Evolutionary conservation across 2,888 invertebrate species (phyloP).

Genomic region (Tholera decimalis): DNA sequence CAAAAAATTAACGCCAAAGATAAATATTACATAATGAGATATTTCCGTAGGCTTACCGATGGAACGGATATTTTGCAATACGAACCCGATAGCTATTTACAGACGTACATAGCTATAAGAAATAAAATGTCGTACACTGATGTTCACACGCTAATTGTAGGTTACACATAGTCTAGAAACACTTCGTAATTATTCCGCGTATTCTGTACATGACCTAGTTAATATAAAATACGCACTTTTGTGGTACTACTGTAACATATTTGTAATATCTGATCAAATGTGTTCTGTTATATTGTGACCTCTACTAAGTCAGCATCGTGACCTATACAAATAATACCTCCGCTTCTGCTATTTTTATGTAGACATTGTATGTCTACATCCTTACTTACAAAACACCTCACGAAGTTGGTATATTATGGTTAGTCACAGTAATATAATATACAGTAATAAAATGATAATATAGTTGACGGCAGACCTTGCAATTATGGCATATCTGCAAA

Average conservation of each 20-base stretch:
- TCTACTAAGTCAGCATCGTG: constrained; percentile 8
- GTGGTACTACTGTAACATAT: constrained; percentile 13
- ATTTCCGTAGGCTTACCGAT: constrained; percentile 63
- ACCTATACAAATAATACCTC: constrained; percentile 7
- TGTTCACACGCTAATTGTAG: constrained; percentile 62
- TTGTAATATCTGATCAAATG: constrained; percentile 3
- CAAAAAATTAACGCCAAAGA: constrained; percentile 59
- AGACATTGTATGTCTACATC: constrained; percentile 7
- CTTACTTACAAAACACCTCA: neutral
- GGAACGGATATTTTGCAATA: constrained; percentile 63
- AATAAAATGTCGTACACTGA: constrained; percentile 46
- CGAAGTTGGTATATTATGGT: constrained; percentile 4
- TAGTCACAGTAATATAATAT: neutral
- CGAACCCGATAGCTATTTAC: constrained; percentile 50
- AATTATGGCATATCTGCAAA: constrained; percentile 43
- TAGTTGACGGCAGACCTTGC: constrained; percentile 10
- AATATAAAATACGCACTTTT: constrained; percentile 18
- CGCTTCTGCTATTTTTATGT: constrained; percentile 18
- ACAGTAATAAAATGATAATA: constrained; percentile 32
- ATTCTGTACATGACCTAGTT: constrained; percentile 52
- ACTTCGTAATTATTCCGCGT: constrained; percentile 45
- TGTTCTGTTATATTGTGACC: constrained; percentile 23
- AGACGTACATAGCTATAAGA: constrained; percentile 23
- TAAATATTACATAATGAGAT: constrained; percentile 61
- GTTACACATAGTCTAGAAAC: constrained; percentile 50